These are phyloP conservation scores for Lithophane semibrunnea DNA, from an alignment of 2,888 invertebrate species.

Conservation along the genomic window DNA sequence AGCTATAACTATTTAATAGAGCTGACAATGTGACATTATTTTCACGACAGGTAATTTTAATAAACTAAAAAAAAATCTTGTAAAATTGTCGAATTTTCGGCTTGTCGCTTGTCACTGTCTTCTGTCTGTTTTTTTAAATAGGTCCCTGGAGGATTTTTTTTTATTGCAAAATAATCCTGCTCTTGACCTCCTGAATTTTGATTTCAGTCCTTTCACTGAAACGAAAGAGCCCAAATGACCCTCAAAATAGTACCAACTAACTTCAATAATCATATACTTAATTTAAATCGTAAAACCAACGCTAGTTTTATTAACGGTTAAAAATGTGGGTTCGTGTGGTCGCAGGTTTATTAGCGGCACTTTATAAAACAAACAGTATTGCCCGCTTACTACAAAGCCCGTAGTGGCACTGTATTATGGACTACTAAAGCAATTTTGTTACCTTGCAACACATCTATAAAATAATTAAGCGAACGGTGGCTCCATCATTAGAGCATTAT, in stretches of 20 bases:
- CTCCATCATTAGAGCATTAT: conserved; percentile 80
- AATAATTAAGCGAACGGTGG: conserved; percentile 78
- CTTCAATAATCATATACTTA: conserved; percentile 47
- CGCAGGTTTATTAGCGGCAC: conserved; percentile 64
- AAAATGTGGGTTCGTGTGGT: conserved; percentile 63
- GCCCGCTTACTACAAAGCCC: conserved; percentile 67
- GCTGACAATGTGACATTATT: too few relatives aligned
- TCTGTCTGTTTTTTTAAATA: too few relatives aligned
- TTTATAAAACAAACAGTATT: conserved; percentile 75
- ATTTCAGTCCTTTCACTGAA: conserved; percentile 10
- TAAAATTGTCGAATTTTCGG: too few relatives aligned
- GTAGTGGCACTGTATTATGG: conserved; percentile 70
- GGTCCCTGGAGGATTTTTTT: too few relatives aligned
- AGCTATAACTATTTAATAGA: too few relatives aligned
- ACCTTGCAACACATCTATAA: conserved; percentile 75
- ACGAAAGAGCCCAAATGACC: background rate
- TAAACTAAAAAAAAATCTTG: too few relatives aligned
- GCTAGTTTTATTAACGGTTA: conserved; percentile 57
- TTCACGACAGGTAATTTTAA: too few relatives aligned
- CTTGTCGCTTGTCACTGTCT: too few relatives aligned
- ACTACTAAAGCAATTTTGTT: conserved; percentile 75
- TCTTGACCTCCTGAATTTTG: background rate
- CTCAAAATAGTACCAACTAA: background rate
- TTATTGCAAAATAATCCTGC: too few relatives aligned
- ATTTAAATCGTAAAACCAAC: conserved; percentile 61